Evolutionary conservation across 2,113 vertebrate species (phyloP), one percentile per base, ranked within the genome.

Genomic region (Odontophorus gujanensis): DNA sequence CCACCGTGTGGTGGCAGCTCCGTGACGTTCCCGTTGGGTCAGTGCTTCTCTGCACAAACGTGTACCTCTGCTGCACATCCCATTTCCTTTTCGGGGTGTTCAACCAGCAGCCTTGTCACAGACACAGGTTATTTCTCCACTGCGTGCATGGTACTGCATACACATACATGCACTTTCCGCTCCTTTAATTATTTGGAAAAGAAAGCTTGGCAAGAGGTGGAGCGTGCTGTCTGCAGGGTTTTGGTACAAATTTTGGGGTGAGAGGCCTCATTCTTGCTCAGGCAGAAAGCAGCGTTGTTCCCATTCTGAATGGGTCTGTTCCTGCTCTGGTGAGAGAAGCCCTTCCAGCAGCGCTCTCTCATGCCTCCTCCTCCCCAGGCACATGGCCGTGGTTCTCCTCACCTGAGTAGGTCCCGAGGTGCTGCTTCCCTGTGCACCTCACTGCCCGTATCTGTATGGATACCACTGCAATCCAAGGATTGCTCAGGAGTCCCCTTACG

Each of bases 221-320:
- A 61, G 38, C 1, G 4, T 84, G 88, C 40, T 96, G 84, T 66
- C 89, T 63, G 51, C 57, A 43, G 77, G 77, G 75, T 11, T 34
- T 89, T 92, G 90, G 87, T 17, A 34, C 20, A 66, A 57, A 68
- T 94, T 96, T 95, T 92, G 47, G 43, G 48, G 34, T 32, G 47
- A 34, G 68, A 61, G 8, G 38, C 71, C 51, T 67, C 50, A 11
- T 24, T 47, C n/a, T 51, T 68, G 28, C 65, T 82, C 17, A 1
- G 61, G 11, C 28, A 67, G 38, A 50, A 72, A 83, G 7, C 19
- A 42, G 4, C 11, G 38, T 32, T 34, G 8, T 24, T 82, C 42
- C 51, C 17, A 6, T 13, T 9, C 21, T 20, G 7, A 85, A 62
- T 0, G 0, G 51, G 42, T 73, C 89, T 76, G 10, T 8, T 88